Percentiles rank a stretch among this genome's conserved stretches.
phyloP scores from a whole-genome alignment of 2,888 invertebrate genomes.

The Lissonota sp. region DNA sequence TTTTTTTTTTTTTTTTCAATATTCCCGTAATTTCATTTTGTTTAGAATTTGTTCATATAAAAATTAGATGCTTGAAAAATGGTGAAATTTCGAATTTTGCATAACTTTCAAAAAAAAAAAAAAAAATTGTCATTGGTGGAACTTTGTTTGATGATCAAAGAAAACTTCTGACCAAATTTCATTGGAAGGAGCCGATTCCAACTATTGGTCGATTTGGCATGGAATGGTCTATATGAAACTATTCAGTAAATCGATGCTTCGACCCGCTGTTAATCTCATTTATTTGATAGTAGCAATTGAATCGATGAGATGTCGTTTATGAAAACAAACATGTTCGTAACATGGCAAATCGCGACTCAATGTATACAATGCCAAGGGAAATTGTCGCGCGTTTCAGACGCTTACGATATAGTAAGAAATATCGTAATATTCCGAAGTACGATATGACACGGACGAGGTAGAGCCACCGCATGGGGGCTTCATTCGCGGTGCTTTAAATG shows the following conservation, averaged over 20 bases:
- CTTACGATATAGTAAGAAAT: neutral
- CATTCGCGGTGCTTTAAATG: conserved; percentile 74
- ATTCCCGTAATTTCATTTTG: too few relatives aligned
- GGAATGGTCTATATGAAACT: too few relatives aligned
- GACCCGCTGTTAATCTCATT: neutral
- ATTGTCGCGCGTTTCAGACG: neutral
- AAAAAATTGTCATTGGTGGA: too few relatives aligned
- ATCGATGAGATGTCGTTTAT: neutral
- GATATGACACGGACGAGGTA: conserved; percentile 32
- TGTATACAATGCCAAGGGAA: conserved; percentile 2
- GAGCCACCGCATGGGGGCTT: conserved; percentile 35
- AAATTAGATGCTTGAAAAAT: neutral
- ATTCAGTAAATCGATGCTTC: neutral
- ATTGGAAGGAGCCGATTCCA: too few relatives aligned
- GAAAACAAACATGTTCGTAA: neutral
- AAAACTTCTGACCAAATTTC: too few relatives aligned
- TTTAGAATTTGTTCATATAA: neutral
- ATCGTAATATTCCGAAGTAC: conserved; percentile 17
- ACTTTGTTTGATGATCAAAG: too few relatives aligned
- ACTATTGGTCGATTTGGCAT: too few relatives aligned
- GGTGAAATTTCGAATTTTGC: too few relatives aligned
- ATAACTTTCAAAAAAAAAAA: too few relatives aligned
- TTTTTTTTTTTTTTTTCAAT: neutral
- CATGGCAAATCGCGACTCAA: conserved; percentile 5
- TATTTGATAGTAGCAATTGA: neutral